Evolutionary conservation across 2,797 vertebrate species (phyloP).

Genomic region (Crenichthys baileyi): DNA sequence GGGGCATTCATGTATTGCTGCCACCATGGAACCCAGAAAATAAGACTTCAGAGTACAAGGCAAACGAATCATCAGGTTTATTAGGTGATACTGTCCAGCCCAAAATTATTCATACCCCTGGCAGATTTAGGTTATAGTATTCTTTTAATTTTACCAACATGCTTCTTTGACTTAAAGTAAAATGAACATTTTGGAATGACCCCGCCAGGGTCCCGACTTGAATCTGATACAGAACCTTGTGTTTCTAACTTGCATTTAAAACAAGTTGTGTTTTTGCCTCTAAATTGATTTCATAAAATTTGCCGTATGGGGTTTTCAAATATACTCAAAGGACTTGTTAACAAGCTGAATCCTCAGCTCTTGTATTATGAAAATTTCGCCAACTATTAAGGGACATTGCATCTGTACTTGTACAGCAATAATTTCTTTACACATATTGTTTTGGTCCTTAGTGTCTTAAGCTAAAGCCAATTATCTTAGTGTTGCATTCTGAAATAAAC

Average conservation of each 20-base stretch:
- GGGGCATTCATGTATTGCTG: too few relatives aligned
- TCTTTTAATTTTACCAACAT: too few relatives aligned
- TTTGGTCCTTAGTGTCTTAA: slow-evolving; percentile 30
- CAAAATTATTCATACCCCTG: too few relatives aligned
- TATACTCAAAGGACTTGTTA: slow-evolving; percentile 18
- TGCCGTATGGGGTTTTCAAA: slow-evolving; percentile 20
- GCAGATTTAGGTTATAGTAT: too few relatives aligned
- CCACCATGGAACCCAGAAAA: too few relatives aligned
- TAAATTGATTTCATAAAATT: slow-evolving; percentile 26
- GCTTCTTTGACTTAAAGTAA: too few relatives aligned
- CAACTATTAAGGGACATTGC: slow-evolving; percentile 9
- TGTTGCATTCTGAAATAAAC: slow-evolving; percentile 11
- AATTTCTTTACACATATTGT: slow-evolving; percentile 27
- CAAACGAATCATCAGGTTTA: too few relatives aligned
- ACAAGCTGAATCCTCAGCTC: slow-evolving; percentile 23
- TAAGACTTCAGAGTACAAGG: too few relatives aligned
- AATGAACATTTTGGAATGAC: too few relatives aligned
- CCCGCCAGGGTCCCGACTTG: too few relatives aligned
- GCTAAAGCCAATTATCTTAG: slow-evolving; percentile 37
- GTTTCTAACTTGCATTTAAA: slow-evolving; percentile 17
- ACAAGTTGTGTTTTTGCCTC: not conserved
- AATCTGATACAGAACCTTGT: too few relatives aligned
- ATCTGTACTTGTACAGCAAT: slow-evolving; percentile 24
- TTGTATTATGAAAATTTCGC: slow-evolving; percentile 20
- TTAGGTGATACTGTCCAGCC: too few relatives aligned